Conservation (phyloP, 2,113 vertebrate genomes). For the Marmota flaviventris region DNA sequence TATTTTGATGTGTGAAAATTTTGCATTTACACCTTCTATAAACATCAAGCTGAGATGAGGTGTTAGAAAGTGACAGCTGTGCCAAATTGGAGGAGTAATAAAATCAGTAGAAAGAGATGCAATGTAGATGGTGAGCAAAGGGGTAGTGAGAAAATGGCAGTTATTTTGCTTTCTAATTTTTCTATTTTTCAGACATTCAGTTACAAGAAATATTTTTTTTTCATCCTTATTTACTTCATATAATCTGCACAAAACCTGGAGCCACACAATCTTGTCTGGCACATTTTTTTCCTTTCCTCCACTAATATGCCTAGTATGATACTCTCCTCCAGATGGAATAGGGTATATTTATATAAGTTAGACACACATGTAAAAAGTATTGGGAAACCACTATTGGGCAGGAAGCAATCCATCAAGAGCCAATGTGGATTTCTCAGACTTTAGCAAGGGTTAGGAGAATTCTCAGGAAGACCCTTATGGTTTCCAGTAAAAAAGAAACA, state of each 20-base stretch:
- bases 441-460: not conserved
- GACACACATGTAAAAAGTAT: not conserved
- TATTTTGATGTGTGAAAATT: not conserved
- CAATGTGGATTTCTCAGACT: not conserved
- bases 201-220: not conserved
- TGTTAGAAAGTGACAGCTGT: not conserved
- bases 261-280: not conserved
- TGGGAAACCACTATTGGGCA: not conserved
- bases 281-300: not conserved
- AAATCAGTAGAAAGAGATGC: too few species aligned
- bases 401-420: not conserved
- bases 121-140: not conserved
- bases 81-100: too few species aligned
- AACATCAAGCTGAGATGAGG: not conserved
- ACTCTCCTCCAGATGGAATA: not conserved
- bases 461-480: not conserved
- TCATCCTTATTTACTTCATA: not conserved
- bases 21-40: not conserved
- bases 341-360: not conserved
- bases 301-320: not conserved
- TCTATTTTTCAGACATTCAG: not conserved
- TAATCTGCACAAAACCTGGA: not conserved
- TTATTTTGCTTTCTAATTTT: not conserved
- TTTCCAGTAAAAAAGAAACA: not conserved
- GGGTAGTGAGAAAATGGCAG: not conserved